These are phyloP conservation scores for Hylomyscus alleni DNA, from an alignment of 2,797 vertebrate species.

Conservation along the genomic window DNA sequence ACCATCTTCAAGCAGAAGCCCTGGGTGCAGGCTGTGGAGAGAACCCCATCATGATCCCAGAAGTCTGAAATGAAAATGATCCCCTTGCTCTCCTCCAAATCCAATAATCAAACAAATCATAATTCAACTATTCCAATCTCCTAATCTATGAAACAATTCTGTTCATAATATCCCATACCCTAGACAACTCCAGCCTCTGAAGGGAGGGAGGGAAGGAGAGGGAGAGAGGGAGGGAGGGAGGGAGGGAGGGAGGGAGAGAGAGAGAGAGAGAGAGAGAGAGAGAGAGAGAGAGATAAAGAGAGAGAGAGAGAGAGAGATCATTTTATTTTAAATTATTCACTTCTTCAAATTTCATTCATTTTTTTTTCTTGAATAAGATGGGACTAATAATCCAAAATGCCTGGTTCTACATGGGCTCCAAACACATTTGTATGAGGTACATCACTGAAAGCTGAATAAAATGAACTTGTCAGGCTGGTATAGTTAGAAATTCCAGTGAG, in stretches of 20 bases:
- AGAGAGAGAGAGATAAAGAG: not conserved
- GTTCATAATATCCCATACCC: not conserved
- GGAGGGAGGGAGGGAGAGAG: too few species aligned
- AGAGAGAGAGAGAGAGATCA: not conserved
- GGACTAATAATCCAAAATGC: not conserved
- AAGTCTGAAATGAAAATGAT: not conserved
- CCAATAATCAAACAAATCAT: not conserved
- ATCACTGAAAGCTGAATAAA: not conserved
- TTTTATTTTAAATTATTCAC: constrained; percentile 2
- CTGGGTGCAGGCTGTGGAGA: not conserved
- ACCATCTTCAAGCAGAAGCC: not conserved
- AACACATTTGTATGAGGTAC: not conserved
- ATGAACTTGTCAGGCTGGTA: not conserved
- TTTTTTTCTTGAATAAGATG: not conserved
- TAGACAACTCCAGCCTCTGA: not conserved
- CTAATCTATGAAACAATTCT: not conserved
- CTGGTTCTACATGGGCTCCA: not conserved
- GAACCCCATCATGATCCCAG: not conserved
- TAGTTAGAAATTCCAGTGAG: not conserved
- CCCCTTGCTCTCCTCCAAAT: not conserved
- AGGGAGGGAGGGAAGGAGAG: not conserved
- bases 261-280: not conserved
- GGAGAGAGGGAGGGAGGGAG: not conserved
- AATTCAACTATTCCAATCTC: not conserved
- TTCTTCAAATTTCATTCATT: not conserved